Evolutionary conservation across 2,888 invertebrate genomes (phyloP), one percentile per base, ranked within the genome.

Genomic region (Lydus trimaculatus): DNA sequence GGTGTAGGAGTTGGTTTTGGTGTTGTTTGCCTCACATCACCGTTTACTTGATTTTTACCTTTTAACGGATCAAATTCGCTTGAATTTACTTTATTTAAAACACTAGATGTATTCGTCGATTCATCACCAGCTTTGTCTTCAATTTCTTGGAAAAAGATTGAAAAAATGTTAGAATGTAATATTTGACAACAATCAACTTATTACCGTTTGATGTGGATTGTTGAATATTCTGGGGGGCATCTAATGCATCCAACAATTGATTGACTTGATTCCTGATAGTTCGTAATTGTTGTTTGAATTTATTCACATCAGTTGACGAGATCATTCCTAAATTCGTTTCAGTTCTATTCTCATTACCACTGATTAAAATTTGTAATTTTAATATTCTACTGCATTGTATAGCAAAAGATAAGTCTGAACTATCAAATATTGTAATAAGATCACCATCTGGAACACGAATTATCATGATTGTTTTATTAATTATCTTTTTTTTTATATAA

Each of bases 351-450:
- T 56, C 56, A 66, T 85, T 84, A 58, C 77, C 78, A 71, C 81
- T 83, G 71, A 87, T 87, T 80, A 90, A 87, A 66, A 91, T 85
- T 73, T 90, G 90, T 64, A 91, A 84, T 80, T 90, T 91, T 67
- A 91, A 83, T 70, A 91, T 89, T 43, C 90, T 86, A 77, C 90
- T 90, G 78, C 89, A 90, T 78, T 91, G 90, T 74, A 92, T 90
- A 33, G 91, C 91, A 86, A 91, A 91, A 0, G 90, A 88, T 70
- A 92, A 83, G 83, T 92, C 92, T 36, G 90, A 89, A 79, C 90
- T 90, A 83, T 91, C 91, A 84, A 90, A 90, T 76, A 92, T 91
- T 59, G 91, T 91, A 72, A 92, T 89, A 75, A 92, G 83, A 83
- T 92, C 92, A 64, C 90, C 90, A 87, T 92, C 92, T 91, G 85